phyloP scores from a whole-genome alignment of 2,888 invertebrate species.

The Stenoptilia bipunctidactyla region DNA sequence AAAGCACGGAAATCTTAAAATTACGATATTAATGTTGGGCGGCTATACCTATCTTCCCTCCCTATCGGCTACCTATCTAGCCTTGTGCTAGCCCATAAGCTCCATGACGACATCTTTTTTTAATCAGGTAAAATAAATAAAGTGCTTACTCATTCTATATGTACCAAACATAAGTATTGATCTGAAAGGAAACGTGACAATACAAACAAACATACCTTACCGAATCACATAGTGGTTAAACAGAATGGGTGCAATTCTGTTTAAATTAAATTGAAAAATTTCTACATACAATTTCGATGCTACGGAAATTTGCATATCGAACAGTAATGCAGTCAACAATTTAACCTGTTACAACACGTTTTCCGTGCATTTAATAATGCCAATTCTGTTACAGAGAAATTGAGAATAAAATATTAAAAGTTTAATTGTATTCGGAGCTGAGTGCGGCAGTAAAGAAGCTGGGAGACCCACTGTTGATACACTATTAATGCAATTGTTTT shows the following conservation, averaged over 20 bases:
- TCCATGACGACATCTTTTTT: too few relatives aligned
- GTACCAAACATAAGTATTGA: too few relatives aligned
- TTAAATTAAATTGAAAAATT: conserved; percentile 1
- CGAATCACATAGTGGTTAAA: neutral
- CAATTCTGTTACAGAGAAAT: conserved; percentile 27
- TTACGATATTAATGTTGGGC: too few relatives aligned
- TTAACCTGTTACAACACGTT: conserved; percentile 6
- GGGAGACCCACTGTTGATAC: conserved; percentile 52
- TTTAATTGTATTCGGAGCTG: conserved; percentile 53
- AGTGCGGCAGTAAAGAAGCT: conserved; percentile 50
- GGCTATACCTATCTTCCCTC: too few relatives aligned
- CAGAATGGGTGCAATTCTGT: neutral
- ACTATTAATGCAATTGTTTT: conserved; percentile 70
- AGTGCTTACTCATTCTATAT: too few relatives aligned
- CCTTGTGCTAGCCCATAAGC: too few relatives aligned
- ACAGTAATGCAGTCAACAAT: conserved; percentile 1
- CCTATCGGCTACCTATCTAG: too few relatives aligned
- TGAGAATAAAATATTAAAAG: conserved; percentile 58
- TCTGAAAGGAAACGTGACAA: too few relatives aligned
- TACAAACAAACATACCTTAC: too few relatives aligned
- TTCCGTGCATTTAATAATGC: conserved; percentile 33
- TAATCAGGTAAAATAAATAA: too few relatives aligned
- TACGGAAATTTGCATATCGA: neutral
- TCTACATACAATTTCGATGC: conserved; percentile 1
- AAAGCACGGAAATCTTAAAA: too few relatives aligned